Conservation (phyloP, 2,888 invertebrate genomes). For the Eupithecia tripunctaria region DNA sequence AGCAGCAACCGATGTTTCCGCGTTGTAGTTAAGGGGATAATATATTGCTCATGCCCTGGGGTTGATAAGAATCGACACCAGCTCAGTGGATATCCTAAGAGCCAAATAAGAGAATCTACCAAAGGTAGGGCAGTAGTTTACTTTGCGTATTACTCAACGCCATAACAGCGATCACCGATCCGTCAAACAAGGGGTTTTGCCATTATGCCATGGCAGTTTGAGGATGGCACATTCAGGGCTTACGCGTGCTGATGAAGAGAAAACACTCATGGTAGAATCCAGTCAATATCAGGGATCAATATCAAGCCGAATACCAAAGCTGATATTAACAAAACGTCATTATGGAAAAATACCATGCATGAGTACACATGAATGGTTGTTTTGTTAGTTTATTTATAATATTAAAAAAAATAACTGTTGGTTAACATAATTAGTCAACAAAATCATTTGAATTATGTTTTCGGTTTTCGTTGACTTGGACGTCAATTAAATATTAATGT, state of each 20-base stretch:
- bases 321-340: not conserved
- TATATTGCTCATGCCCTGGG: not conserved
- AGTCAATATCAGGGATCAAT: too few species aligned
- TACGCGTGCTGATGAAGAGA: too few species aligned
- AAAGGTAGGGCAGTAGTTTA: not conserved
- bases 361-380: not conserved
- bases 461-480: not conserved
- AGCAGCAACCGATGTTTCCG: conserved; percentile 63
- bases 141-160: not conserved
- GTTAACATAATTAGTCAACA: too few species aligned
- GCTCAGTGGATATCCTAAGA: not conserved
- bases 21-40: conserved; percentile 51
- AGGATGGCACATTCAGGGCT: too few species aligned
- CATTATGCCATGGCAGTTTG: too few species aligned
- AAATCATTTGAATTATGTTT: not conserved
- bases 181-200: too few species aligned
- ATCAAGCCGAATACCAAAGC: too few species aligned
- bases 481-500: too few species aligned
- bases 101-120: not conserved
- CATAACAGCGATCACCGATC: not conserved
- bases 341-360: not conserved
- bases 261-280: too few species aligned
- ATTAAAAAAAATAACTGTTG: too few species aligned
- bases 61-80: too few species aligned
- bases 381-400: too few species aligned